Base-by-base conservation (phyloP, 2,888 invertebrate genomes). In the Brenthis hecate region DNA sequence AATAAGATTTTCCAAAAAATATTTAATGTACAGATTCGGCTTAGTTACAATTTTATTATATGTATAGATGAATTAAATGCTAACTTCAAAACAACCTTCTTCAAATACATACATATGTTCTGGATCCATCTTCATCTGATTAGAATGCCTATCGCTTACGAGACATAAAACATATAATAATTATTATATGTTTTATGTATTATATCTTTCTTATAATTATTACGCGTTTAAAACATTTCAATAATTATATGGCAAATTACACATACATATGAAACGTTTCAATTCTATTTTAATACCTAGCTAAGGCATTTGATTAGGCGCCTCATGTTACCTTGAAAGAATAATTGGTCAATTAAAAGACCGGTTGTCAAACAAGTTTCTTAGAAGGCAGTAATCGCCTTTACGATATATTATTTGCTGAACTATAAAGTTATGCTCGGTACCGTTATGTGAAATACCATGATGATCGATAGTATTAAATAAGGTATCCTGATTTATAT, bases 271-370 rank as follows among this genome's bases (percentile, higher is more conserved):
- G 23, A 58, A 54, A 56, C 61, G 55, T 43, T 66, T 66, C 50
- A 66, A 56, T 66, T 66, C 56, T 51, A 48, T 51, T 65, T 36
- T 32, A 55, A 53, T 53, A 47, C 5, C 5, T 60, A 54, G 28
- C 58, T 36, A 57, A 57, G 50, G 14, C 14, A 50, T 66, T 65
- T 61, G 62, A 69, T 66, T 69, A 62, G 62, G 69, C 66, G 62
- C 69, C 66, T 69, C 53, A 62, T 62, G 56, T 64, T 65, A 68
- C 69, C 69, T 69, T 69, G 69, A 66, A 61, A 66, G 65, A 56
- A 67, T 72, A 67, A 73, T 71, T 69, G 69, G 51, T 65, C 65
- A 73, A 69, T 69, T 73, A 69, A 69, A 67, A 65, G 65, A 69
- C 65, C 56, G 67, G 67, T 66, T 60, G 58, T 71, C 56, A 51